Evolutionary conservation across 2,113 vertebrate species (phyloP).

Genomic region (Ictalurus punctatus): DNA sequence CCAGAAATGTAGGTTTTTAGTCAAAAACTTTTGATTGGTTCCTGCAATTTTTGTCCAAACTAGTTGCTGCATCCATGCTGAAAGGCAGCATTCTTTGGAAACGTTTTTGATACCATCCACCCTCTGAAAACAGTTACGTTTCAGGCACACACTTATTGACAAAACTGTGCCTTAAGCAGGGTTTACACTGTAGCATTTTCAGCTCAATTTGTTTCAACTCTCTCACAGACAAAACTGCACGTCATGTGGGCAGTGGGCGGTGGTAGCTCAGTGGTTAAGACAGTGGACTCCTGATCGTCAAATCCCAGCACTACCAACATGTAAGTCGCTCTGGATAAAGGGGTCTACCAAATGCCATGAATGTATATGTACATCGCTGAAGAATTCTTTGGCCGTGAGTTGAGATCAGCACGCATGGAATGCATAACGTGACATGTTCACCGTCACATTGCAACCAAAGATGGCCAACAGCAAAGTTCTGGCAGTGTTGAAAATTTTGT

Average conservation of each 20-base stretch:
- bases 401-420: neutral
- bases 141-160: neutral
- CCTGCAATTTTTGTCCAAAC: neutral
- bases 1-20: neutral
- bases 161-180: neutral
- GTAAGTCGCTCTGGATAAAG: too few relatives aligned
- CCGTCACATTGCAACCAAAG: neutral
- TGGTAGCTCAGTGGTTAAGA: too few relatives aligned
- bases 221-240: neutral
- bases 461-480: neutral
- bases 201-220: neutral
- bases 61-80: neutral
- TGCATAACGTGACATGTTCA: neutral
- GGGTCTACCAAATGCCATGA: too few relatives aligned
- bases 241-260: too few relatives aligned
- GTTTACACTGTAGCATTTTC: neutral
- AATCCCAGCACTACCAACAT: too few relatives aligned
- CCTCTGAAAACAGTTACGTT: neutral
- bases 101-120: neutral
- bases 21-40: neutral
- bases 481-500: neutral
- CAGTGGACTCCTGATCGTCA: too few relatives aligned
- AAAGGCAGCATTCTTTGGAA: neutral
- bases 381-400: neutral
- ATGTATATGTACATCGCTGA: neutral